Evolutionary conservation across 2,113 vertebrate genomes (phyloP), one percentile per base, ranked within the genome.

Genomic region (Alaudala cheleensis): DNA sequence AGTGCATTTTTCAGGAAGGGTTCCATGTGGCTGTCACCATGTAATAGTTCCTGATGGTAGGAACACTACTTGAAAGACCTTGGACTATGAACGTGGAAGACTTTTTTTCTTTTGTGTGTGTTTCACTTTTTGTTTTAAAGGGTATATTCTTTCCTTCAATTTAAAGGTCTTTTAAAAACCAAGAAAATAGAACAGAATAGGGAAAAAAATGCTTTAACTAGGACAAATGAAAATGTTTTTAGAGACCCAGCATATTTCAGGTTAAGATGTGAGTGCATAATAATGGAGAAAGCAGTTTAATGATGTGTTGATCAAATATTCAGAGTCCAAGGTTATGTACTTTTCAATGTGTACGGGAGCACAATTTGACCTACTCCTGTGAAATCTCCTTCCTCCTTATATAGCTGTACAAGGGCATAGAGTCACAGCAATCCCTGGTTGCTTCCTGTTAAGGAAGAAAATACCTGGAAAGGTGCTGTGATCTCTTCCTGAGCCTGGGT

Each of bases 101-200:
- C 11, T 31, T 64, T 49, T 19, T 3, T 20, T n/a, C n/a, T 2
- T 13, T 15, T 21, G 12, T 17, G 12, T 37, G 22, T 67, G 26
- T 88, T 94, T 92, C 34, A 57, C 33, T 85, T 90, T 95, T 79
- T 78, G 13, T 71, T 93, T 87, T 61, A 49, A 93, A 79, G 45
- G 15, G 31, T 64, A 31, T 84, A 40, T 28, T 29, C 5, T 77
- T 77, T 76, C 51, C 47, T 91, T 91, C 34, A 49, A n/a, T 57
- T 88, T 72, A 65, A 87, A 80, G 39, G 34, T 79, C 28, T 78
- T 89, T 45, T 42, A 39, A 85, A 81, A 49, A 79, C 8, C 0
- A 15, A 76, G 69, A 51, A 82, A 88, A 73, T 62, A 47, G 4
- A 84, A 39, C 24, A 31, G 62, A 22, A 25, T 9, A 57, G 42